These are phyloP conservation scores for Cladopsammia gracilis DNA, from an alignment of 64 coral and sea anemone genomes.

Conservation along the genomic window DNA sequence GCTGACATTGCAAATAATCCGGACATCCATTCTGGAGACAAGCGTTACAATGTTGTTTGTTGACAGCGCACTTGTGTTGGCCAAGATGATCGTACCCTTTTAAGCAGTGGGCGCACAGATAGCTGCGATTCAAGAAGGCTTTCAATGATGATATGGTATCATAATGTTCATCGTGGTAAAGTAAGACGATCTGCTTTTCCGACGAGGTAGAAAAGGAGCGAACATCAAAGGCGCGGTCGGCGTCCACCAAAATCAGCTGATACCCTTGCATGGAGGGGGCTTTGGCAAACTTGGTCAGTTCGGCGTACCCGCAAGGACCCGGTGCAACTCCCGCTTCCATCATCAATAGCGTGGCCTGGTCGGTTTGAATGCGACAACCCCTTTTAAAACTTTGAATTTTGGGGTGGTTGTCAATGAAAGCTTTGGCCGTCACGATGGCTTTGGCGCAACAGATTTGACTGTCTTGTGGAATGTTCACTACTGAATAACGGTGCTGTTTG, in stretches of 20 bases:
- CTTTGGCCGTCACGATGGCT: not conserved
- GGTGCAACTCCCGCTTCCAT: too few relatives aligned
- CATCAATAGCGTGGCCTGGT: too few relatives aligned
- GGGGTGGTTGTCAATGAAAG: not conserved
- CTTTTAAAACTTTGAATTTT: too few relatives aligned
- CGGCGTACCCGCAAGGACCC: not conserved
- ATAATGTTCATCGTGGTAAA: not conserved
- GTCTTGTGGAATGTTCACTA: not conserved
- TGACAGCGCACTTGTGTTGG: not conserved
- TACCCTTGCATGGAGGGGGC: not conserved
- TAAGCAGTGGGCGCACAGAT: not conserved
- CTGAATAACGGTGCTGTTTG: too few relatives aligned
- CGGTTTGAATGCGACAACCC: too few relatives aligned
- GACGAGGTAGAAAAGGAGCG: too few relatives aligned
- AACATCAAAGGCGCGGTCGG: too few relatives aligned
- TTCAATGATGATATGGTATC: not conserved
- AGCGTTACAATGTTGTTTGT: too few relatives aligned
- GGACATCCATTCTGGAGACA: not conserved
- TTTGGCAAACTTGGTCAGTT: not conserved
- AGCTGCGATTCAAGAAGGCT: not conserved
- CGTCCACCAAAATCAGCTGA: not conserved
- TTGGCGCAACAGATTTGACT: not conserved
- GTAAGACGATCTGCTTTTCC: too few relatives aligned
- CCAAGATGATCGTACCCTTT: not conserved
- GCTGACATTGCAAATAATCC: not conserved